These are phyloP conservation scores for Cryptoprocta ferox DNA, from an alignment of 2,797 vertebrate genomes.

Conservation along the genomic window DNA sequence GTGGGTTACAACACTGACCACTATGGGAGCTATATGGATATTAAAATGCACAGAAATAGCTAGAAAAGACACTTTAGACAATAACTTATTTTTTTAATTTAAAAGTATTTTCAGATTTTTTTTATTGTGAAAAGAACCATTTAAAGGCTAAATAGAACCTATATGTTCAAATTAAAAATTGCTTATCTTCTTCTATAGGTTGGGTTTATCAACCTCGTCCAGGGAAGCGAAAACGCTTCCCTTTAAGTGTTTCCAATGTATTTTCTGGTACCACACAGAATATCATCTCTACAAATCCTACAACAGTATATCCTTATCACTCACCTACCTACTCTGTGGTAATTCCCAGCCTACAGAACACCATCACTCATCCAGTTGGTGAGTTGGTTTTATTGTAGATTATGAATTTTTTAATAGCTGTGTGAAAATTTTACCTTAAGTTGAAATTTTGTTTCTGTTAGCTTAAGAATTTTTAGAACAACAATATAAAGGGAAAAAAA, in stretches of 20 bases:
- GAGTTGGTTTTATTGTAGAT: conserved; percentile 82
- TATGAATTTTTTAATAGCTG: conserved; percentile 56
- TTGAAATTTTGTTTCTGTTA: conserved; percentile 47
- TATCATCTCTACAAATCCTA: conserved; percentile 82
- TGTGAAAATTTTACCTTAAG: conserved; percentile 37
- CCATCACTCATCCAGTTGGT: conserved; percentile 85
- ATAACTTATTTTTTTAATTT: conserved; percentile 35
- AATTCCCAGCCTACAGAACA: conserved; percentile 82
- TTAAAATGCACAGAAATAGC: conserved; percentile 53
- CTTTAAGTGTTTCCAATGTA: conserved; percentile 78
- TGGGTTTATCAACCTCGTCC: conserved; percentile 91
- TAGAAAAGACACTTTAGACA: conserved; percentile 31
- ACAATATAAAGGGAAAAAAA: not conserved
- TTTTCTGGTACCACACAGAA: conserved; percentile 83
- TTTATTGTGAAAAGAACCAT: conserved; percentile 32
- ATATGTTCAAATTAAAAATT: conserved; percentile 64
- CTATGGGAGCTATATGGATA: not conserved
- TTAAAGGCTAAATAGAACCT: conserved; percentile 19
- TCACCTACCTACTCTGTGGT: conserved; percentile 84
- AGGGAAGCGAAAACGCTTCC: conserved; percentile 86
- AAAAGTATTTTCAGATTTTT: not conserved
- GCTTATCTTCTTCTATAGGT: conserved; percentile 82
- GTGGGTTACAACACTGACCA: conserved; percentile 21
- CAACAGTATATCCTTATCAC: conserved; percentile 80
- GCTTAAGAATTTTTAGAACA: conserved; percentile 40